Evolutionary conservation across 2,888 invertebrate genomes (phyloP).

Genomic region (Andrena hattorfiana): DNA sequence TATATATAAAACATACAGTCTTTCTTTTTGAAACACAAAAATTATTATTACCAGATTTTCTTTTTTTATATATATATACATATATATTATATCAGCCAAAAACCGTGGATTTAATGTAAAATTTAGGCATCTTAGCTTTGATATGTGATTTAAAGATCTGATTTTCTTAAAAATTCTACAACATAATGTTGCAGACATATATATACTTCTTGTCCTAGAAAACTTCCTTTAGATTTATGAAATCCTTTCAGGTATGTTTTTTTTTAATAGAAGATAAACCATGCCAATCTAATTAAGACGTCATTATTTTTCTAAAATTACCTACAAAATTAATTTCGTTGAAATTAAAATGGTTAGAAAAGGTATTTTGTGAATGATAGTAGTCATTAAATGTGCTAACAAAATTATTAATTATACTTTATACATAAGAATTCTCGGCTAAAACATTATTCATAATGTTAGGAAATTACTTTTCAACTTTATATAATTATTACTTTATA

Average conservation of each 20-base stretch:
- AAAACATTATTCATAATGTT: constrained; percentile 10
- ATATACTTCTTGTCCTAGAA: background rate
- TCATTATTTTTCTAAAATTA: constrained; percentile 13
- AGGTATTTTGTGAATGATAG: constrained; percentile 9
- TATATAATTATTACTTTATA: constrained; percentile 29
- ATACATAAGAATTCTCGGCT: constrained; percentile 28
- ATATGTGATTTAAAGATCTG: background rate
- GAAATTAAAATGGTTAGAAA: constrained; percentile 6
- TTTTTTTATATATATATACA: background rate
- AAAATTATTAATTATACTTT: constrained; percentile 19
- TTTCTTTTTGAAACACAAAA: constrained; percentile 17
- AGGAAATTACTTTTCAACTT: constrained; percentile 18
- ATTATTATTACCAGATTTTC: constrained; percentile 11
- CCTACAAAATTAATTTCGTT: background rate
- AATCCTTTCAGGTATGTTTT: constrained; percentile 4
- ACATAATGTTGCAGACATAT: background rate
- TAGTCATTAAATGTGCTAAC: constrained; percentile 1
- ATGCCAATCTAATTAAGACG: background rate
- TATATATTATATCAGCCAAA: constrained; percentile 14
- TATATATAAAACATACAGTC: constrained; percentile 9
- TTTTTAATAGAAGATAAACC: constrained; percentile 3
- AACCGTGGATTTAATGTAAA: no score
- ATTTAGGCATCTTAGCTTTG: constrained; percentile 11
- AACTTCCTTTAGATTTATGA: background rate
- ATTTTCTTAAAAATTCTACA: constrained; percentile 3